Conservation (phyloP, 2,113 vertebrate species). For the Hystrix cristata region DNA sequence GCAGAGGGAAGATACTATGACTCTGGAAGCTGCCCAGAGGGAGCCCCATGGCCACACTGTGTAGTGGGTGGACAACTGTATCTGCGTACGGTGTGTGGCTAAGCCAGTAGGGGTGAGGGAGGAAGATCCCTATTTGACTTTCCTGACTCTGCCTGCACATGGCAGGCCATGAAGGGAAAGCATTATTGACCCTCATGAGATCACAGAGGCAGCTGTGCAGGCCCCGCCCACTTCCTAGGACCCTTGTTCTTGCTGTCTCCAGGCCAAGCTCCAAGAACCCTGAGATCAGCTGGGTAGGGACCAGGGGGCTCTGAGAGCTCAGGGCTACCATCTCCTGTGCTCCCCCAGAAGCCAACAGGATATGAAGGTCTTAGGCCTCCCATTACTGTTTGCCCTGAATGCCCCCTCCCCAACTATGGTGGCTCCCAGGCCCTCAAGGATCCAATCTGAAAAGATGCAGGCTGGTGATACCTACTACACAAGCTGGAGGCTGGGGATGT, state of each 20-base stretch:
- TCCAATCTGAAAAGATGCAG: constrained; percentile 62
- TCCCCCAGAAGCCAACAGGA: constrained; percentile 47
- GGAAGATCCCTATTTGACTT: neutral
- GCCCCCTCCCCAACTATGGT: neutral
- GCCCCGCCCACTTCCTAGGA: constrained; percentile 68
- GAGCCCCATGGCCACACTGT: neutral
- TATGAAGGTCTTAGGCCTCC: constrained; percentile 52
- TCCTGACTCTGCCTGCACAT: neutral
- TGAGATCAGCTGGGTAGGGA: neutral
- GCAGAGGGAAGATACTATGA: neutral
- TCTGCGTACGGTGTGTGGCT: neutral
- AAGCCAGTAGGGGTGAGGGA: neutral
- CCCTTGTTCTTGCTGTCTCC: neutral
- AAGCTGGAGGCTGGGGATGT: neutral
- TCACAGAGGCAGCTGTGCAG: constrained; percentile 69
- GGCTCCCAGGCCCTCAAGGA: constrained; percentile 20
- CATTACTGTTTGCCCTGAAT: neutral
- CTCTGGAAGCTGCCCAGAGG: neutral
- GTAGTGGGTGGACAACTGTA: neutral
- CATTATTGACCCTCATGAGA: constrained; percentile 71
- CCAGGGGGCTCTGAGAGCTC: constrained; percentile 14
- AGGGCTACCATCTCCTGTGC: neutral
- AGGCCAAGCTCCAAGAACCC: neutral
- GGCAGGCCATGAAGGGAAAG: neutral
- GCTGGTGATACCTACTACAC: neutral